Evolutionary conservation across 2,797 vertebrate genomes (phyloP), one percentile per base, ranked within the genome.

Genomic region (Neoniphon sammara): DNA sequence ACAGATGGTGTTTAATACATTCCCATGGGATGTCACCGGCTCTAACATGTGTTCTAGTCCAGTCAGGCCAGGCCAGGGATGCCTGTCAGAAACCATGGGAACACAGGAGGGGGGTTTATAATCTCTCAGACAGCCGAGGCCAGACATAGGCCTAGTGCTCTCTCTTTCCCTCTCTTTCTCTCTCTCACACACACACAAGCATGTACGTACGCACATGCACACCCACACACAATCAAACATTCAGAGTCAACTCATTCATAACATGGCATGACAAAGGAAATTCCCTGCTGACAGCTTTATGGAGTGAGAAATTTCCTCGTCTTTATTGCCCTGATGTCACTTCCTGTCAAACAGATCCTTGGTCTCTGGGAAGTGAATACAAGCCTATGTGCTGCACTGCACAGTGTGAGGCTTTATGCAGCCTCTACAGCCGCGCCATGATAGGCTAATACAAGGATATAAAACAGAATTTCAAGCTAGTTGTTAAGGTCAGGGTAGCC

Each of bases 81-180:
- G 88, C 89, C 86, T 91, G 63, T 84, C 78, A 78, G 90, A 91
- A 88, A 88, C 89, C 91, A 91, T 92, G 90, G 90, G 82, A 91
- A 92, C 90, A 66, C 50, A 9, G 27, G 57, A 54, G 72, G 64
- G 44, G 56, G 57, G 57, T 78, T 71, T 68, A 47, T 91, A 88
- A 90, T 88, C 84, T 53, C 30, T 74, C 63, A 82, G 78, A 60
- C 62, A 20, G 58, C 62, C 57, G 12, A 6, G n/a, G 30, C 31
- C 68, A 61, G 61, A 81, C 54, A 77, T 1, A 56, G 47, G 64
- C 58, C 71, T 52, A 11, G 25, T 53, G 47, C 66, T 67, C 61
- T 61, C 63, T 57, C n/a, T 77, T 21, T 34, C 66, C 53, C 63
- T 17, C 49, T 67, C 31, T 52, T 36, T 64, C 30, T 61, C 72